phyloP scores from a whole-genome alignment of 2,888 invertebrate species.

The Seira ritae region DNA sequence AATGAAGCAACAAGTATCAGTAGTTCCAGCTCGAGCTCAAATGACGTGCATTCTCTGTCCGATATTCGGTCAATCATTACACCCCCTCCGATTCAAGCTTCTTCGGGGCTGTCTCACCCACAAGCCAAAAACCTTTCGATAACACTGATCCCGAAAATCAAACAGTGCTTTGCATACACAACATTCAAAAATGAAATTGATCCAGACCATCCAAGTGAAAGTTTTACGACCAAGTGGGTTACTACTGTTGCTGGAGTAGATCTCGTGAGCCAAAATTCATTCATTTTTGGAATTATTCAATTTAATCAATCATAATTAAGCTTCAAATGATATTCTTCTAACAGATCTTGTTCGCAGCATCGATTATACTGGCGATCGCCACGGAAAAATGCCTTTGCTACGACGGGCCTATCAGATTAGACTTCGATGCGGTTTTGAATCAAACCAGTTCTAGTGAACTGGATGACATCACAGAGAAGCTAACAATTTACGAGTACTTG shows the following conservation, averaged over 20 bases:
- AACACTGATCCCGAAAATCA: not conserved
- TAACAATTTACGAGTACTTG: conserved; percentile 28
- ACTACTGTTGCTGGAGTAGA: conserved; percentile 29
- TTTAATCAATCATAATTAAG: not conserved
- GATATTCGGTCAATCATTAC: not conserved
- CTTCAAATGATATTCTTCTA: too few relatives aligned
- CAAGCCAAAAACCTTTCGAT: too few relatives aligned
- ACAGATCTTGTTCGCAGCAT: conserved; percentile 27
- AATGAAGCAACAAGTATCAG: not conserved
- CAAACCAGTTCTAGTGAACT: not conserved
- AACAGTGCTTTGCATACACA: not conserved
- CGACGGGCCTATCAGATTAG: conserved; percentile 32
- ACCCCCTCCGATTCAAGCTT: not conserved
- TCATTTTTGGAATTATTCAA: not conserved
- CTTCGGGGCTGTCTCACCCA: too few relatives aligned
- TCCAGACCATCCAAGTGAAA: too few relatives aligned
- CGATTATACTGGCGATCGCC: conserved; percentile 33
- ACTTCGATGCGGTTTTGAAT: not conserved
- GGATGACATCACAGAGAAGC: not conserved
- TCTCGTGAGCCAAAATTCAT: conserved; percentile 19
- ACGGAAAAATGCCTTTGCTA: conserved; percentile 42
- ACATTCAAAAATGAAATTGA: too few relatives aligned
- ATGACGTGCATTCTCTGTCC: not conserved
- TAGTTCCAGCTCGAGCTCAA: too few relatives aligned
- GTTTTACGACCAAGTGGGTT: too few relatives aligned